These are phyloP conservation scores for Parelbella ahira DNA, from an alignment of 2,888 invertebrate genomes.

Conservation along the genomic window DNA sequence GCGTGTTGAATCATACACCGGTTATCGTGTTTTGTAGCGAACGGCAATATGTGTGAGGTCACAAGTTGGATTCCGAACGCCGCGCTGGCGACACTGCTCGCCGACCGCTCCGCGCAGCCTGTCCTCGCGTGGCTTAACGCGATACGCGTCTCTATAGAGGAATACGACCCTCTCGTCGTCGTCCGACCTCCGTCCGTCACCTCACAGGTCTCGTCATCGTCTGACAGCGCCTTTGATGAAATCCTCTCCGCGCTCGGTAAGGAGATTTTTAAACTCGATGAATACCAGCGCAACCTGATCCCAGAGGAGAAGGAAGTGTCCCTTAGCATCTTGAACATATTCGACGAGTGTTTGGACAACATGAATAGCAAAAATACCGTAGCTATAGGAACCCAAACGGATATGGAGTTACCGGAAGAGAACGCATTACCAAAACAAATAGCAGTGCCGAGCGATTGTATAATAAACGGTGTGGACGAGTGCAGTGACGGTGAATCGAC, in stretches of 20 bases:
- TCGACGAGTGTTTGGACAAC: conserved; percentile 70
- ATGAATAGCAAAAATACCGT: conserved; percentile 40
- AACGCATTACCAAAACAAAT: conserved; percentile 29
- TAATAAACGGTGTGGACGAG: conserved; percentile 39
- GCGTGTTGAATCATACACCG: conserved; percentile 73
- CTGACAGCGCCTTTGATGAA: conserved; percentile 69
- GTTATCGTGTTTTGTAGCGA: conserved; percentile 60
- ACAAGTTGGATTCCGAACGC: conserved; percentile 77
- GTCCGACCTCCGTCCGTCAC: conserved; percentile 45
- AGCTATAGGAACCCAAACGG: conserved; percentile 29
- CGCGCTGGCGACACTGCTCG: conserved; percentile 67
- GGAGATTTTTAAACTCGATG: conserved; percentile 71
- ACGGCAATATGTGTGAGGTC: conserved; percentile 61
- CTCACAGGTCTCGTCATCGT: conserved; percentile 39
- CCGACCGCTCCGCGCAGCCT: conserved; percentile 55
- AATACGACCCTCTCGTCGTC: conserved; percentile 64
- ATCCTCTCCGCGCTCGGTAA: conserved; percentile 71
- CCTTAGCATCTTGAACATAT: conserved; percentile 68
- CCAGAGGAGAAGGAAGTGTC: conserved; percentile 58
- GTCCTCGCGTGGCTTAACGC: conserved; percentile 67
- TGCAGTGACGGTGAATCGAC: conserved; percentile 59
- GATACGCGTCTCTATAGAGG: conserved; percentile 61
- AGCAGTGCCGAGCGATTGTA: conserved; percentile 27
- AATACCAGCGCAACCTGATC: conserved; percentile 60
- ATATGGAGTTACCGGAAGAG: conserved; percentile 24